Base-by-base conservation (phyloP, 2,888 invertebrate genomes). In the Watsonalla binaria region DNA sequence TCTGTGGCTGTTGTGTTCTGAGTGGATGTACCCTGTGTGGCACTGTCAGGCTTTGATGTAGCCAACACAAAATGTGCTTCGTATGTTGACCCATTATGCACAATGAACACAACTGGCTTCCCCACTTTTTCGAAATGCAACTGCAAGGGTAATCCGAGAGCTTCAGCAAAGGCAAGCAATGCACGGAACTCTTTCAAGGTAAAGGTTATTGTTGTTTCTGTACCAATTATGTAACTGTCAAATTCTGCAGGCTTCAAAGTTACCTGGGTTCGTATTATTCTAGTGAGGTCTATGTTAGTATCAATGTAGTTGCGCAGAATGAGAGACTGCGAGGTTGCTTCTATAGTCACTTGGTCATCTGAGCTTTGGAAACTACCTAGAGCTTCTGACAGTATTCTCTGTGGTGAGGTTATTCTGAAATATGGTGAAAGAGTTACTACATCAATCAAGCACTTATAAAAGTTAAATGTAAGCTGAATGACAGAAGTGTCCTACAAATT, bases 151-250 rank as follows among this genome's bases (percentile, higher is more conserved):
- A 95, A 85, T 69, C 92, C 93, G 7, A 95, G 89, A 0, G 92
- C 91, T 81, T 97, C 98, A 0, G 96, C 95, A 85, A 97, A 97
- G 33, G 92, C 86, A 24, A 97, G 82, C 13, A 97, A 92, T 0
- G 97, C 96, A 76, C 94, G 90, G 54, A 98, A 93, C 74, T 97
- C 97, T 80, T 96, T 96, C 52, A 97, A 84, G 60, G 96, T 95
- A 82, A 97, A 97, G 62, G 97, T 97, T 37, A 98, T 93, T 24
- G 92, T 92, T 0, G 95, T 93, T 65, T 95, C 94, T 52, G 91
- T 80, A 0, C 85, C 91, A 66, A 96, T 92, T 55, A 80, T 82
- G 71, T 94, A 96, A 51, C 90, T 88, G 57, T 93, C 93, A 91
- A 97, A 97, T 80, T 96, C 96, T 47, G 92, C 92, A 5, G 93